Base-by-base conservation (phyloP, 2,888 invertebrate species). In the Allolobophora icterica region DNA sequence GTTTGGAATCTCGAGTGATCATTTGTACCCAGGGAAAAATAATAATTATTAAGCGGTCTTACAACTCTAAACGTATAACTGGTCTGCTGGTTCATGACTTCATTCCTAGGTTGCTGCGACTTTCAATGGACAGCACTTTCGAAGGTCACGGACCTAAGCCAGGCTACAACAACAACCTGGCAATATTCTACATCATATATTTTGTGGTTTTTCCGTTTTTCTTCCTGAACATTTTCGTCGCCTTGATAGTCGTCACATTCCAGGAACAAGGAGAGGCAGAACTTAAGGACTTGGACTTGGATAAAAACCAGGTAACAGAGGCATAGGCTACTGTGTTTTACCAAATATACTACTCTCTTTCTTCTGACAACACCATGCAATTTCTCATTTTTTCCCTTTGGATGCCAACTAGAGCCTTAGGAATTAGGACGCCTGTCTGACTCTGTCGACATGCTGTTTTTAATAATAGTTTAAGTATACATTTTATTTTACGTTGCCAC, bases 211-310 rank as follows among this genome's bases (percentile, higher is more conserved):
- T 99, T 97, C 99, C 99, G 95, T 99, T 99, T 97, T 99, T 99
- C 98, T 99, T 99, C 96, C 99, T 99, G 96, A 99, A 99, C 97
- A 99, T 99, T 97, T 99, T 99, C 97, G 99, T 99, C 96, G 99
- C 99, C 97, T 97, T 99, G 97, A 99, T 99, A 96, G 99, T 99
- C 97, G 99, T 99, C 96, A 99, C 99, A 95, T 99, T 99, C 97
- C 99, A 99, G 97, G 99, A 99, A 96, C 99, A 99, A 96, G 99
- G 99, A 96, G 99, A 99, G 97, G 99, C 99, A 93, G 99, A 99
- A 96, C 96, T 99, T 94, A 98, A 99, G 96, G 99, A 99, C 96
- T 99, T 99, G 95, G 99, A 99, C 97, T 98, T 99, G 95, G 99
- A 99, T 96, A 99, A 99, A 96, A 99, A 99, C 97, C 99, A 99